A percentile compares a stretch with the other conserved stretches of the same genome.
These are phyloP conservation scores for Gonatopus flavifemur DNA, from an alignment of 1,140 invertebrate species.

Conservation along the genomic window DNA sequence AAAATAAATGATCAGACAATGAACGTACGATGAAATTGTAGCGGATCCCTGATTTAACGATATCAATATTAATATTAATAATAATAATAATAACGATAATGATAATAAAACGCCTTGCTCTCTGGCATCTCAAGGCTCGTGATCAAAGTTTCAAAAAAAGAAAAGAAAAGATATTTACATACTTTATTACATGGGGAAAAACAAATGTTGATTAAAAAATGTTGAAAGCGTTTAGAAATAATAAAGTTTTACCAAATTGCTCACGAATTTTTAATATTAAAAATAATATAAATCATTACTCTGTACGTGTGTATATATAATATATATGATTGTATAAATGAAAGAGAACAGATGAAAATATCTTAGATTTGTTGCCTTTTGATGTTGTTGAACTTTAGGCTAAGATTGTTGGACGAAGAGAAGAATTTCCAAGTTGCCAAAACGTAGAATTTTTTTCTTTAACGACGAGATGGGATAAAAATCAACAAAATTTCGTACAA, in stretches of 20 bases:
- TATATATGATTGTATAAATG: too few relatives aligned
- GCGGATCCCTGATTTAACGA: neutral
- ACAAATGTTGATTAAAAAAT: slow-evolving; percentile 22
- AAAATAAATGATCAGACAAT: neutral
- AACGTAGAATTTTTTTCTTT: neutral
- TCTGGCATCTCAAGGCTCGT: slow-evolving; percentile 31
- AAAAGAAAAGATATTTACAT: too few relatives aligned
- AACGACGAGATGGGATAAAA: slow-evolving; percentile 1
- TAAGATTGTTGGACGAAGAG: slow-evolving; percentile 36
- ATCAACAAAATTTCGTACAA: slow-evolving; percentile 27
- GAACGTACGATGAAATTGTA: neutral
- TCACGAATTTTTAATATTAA: too few relatives aligned
- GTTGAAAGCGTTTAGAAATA: slow-evolving; percentile 24
- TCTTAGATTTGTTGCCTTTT: slow-evolving; percentile 26
- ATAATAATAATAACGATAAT: too few relatives aligned
- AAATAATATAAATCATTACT: too few relatives aligned
- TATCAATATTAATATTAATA: too few relatives aligned
- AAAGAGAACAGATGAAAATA: too few relatives aligned
- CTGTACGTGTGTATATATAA: too few relatives aligned
- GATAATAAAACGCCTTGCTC: too few relatives aligned
- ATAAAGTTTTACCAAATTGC: slow-evolving; percentile 28
- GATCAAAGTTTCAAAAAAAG: too few relatives aligned
- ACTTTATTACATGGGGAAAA: too few relatives aligned
- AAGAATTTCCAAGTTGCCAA: slow-evolving; percentile 31
- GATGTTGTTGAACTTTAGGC: slow-evolving; percentile 36